phyloP scores from a whole-genome alignment of 2,888 invertebrate genomes.

The Linnaemya vulpina region DNA sequence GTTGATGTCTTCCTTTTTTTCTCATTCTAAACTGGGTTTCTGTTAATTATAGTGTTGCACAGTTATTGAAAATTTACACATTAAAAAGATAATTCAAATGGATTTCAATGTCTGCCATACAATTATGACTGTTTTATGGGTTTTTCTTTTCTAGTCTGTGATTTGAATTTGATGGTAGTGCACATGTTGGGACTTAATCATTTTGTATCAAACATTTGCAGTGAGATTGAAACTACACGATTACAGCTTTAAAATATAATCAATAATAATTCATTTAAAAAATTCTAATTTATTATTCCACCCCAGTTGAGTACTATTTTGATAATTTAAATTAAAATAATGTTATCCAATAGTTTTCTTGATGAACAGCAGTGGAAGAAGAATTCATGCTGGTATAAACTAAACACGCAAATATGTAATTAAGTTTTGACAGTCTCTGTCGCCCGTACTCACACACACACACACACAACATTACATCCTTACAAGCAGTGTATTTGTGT shows the following conservation, averaged over 20 bases:
- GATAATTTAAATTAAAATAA: background rate
- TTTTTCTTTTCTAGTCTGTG: slow-evolving; percentile 13
- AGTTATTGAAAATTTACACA: slow-evolving; percentile 69
- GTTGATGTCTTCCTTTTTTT: slow-evolving; percentile 5
- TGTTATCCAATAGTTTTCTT: slow-evolving; percentile 25
- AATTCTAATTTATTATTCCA: background rate
- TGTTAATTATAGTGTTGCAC: slow-evolving; percentile 67
- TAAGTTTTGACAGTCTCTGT: background rate
- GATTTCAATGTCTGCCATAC: slow-evolving; percentile 47
- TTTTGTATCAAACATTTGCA: background rate
- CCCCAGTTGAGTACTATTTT: background rate
- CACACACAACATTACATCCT: background rate
- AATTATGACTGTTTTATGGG: slow-evolving; percentile 49
- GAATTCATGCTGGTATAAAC: background rate
- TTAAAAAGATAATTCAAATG: slow-evolving; percentile 68
- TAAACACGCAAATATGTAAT: slow-evolving; percentile 52
- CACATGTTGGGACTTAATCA: background rate
- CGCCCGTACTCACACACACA: background rate
- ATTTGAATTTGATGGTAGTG: slow-evolving; percentile 18
- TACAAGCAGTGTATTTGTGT: background rate
- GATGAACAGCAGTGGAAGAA: background rate
- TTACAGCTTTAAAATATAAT: background rate
- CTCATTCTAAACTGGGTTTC: slow-evolving; percentile 58
- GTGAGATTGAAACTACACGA: too few relatives aligned
- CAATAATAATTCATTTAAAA: background rate